These are phyloP conservation scores for Platycercus adscitus DNA, from an alignment of 2,113 vertebrate genomes.

Conservation along the genomic window DNA sequence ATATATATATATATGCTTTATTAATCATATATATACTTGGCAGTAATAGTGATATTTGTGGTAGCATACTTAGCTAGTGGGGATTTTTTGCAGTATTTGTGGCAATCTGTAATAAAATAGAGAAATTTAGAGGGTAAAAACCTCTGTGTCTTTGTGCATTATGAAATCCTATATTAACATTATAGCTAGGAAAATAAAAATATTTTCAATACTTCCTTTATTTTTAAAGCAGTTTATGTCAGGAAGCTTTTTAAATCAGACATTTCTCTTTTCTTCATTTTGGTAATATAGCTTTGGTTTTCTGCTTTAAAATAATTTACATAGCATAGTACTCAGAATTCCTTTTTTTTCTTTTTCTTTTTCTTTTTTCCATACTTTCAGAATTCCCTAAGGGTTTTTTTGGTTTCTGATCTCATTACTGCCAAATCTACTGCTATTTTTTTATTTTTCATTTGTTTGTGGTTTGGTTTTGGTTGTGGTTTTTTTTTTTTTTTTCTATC, in stretches of 20 bases:
- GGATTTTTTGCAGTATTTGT: neutral
- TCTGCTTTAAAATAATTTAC: neutral
- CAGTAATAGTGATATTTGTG: neutral
- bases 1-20: neutral
- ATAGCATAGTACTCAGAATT: neutral
- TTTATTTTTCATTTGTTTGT: neutral
- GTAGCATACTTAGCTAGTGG: neutral
- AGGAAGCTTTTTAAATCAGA: neutral
- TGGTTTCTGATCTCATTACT: neutral
- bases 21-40: neutral
- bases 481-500: neutral
- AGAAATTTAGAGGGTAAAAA: neutral
- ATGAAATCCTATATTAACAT: neutral
- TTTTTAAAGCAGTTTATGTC: neutral
- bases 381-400: neutral
- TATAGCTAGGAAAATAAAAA: neutral
- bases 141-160: rapidly evolving
- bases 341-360: neutral
- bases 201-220: neutral
- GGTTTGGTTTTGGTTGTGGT: neutral
- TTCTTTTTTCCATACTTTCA: neutral
- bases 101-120: neutral
- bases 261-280: neutral
- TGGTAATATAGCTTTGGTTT: neutral
- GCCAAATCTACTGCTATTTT: neutral